phyloP scores from a whole-genome alignment of 2,797 vertebrate genomes.

The Echeneis naucrates region DNA sequence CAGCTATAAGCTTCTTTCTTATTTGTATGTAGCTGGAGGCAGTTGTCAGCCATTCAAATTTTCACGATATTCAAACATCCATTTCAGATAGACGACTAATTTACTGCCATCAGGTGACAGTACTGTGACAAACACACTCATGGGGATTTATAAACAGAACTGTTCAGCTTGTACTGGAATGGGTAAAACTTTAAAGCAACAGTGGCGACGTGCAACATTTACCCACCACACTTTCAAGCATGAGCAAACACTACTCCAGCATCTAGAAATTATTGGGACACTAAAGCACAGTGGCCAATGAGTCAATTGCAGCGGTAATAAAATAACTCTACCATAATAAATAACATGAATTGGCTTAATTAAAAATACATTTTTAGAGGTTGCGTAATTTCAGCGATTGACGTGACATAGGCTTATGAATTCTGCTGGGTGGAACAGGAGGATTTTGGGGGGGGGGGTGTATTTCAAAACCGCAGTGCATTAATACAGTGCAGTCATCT shows the following conservation, averaged over 20 bases:
- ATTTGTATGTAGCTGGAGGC: too few relatives aligned
- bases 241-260: slow-evolving; percentile 53
- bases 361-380: slow-evolving; percentile 69
- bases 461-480: slow-evolving; percentile 51
- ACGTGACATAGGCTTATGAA: slow-evolving; percentile 55
- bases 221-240: slow-evolving; percentile 42
- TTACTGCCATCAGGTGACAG: too few relatives aligned
- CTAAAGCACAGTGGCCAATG: slow-evolving; percentile 47
- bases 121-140: background rate
- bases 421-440: slow-evolving; percentile 35
- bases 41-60: too few relatives aligned
- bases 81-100: too few relatives aligned
- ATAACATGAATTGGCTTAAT: slow-evolving; percentile 69
- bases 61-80: too few relatives aligned
- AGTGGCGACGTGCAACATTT: slow-evolving; percentile 38
- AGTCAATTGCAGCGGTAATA: slow-evolving; percentile 65
- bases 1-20: too few relatives aligned
- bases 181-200: slow-evolving; percentile 38
- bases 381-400: slow-evolving; percentile 62
- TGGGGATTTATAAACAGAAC: background rate
- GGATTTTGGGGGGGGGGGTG: slow-evolving; percentile 41
- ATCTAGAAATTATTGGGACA: slow-evolving; percentile 49
- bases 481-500: slow-evolving; percentile 59
- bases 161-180: slow-evolving; percentile 27
- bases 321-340: slow-evolving; percentile 62